phyloP scores from a whole-genome alignment of 2,797 vertebrate genomes.

The Acropternis orthonyx region DNA sequence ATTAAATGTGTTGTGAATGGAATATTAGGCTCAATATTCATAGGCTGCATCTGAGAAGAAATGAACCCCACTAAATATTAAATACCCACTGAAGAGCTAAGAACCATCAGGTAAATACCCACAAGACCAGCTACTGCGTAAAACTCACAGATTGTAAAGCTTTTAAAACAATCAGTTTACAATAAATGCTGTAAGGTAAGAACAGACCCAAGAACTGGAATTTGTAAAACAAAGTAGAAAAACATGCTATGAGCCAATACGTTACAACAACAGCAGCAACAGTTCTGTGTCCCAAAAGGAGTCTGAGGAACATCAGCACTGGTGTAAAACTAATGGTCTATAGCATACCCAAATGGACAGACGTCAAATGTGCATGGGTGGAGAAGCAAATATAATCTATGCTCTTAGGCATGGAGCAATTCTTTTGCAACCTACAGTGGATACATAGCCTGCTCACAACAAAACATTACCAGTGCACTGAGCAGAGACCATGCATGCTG shows the following conservation, averaged over 20 bases:
- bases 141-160: not conserved
- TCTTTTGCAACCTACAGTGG: not conserved
- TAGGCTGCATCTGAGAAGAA: not conserved
- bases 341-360: not conserved
- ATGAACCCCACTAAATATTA: not conserved
- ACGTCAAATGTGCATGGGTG: not conserved
- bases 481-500: not conserved
- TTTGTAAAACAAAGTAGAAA: not conserved
- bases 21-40: not conserved
- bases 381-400: not conserved
- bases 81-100: not conserved
- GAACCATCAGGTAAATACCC: not conserved
- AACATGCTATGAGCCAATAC: rapidly evolving
- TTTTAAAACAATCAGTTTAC: not conserved
- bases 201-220: not conserved
- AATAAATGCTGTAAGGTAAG: not conserved
- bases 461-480: not conserved
- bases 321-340: not conserved
- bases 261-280: not conserved
- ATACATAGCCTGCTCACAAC: not conserved
- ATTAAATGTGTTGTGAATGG: not conserved
- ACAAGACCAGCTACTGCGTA: not conserved
- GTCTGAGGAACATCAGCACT: not conserved
- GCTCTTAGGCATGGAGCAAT: not conserved
- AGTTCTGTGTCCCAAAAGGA: not conserved